These are phyloP conservation scores for Myiopsitta monachus DNA, from an alignment of 2,113 vertebrate genomes.

Conservation along the genomic window DNA sequence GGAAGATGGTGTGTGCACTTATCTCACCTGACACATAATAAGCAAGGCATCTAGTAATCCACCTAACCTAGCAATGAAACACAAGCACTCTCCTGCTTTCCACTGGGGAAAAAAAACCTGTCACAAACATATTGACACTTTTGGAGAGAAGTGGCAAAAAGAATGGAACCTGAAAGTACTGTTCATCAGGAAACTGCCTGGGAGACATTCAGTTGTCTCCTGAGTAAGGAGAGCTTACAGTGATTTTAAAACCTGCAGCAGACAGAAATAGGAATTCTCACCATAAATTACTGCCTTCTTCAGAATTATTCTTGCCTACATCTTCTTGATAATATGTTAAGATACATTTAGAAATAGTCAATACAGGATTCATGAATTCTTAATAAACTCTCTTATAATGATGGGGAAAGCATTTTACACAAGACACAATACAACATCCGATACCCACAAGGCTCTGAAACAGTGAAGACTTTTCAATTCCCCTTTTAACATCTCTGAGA, in stretches of 20 bases:
- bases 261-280: neutral
- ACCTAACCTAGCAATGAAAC: neutral
- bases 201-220: neutral
- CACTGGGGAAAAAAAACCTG: neutral
- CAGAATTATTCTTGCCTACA: neutral
- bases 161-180: neutral
- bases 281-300: neutral
- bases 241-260: neutral
- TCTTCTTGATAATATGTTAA: neutral
- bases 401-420: neutral
- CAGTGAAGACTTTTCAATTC: neutral
- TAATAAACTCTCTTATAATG: neutral
- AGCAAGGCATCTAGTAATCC: neutral
- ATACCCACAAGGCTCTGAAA: neutral
- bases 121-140: neutral
- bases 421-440: fast-evolving
- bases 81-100: neutral
- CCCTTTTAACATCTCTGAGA: neutral
- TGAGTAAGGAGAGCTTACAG: neutral
- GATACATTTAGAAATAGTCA: neutral
- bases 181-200: neutral
- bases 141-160: neutral
- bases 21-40: neutral
- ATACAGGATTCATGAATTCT: neutral
- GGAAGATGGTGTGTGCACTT: neutral